These are phyloP conservation scores for Gadopsis marmoratus DNA, from an alignment of 2,797 vertebrate species.

Conservation along the genomic window DNA sequence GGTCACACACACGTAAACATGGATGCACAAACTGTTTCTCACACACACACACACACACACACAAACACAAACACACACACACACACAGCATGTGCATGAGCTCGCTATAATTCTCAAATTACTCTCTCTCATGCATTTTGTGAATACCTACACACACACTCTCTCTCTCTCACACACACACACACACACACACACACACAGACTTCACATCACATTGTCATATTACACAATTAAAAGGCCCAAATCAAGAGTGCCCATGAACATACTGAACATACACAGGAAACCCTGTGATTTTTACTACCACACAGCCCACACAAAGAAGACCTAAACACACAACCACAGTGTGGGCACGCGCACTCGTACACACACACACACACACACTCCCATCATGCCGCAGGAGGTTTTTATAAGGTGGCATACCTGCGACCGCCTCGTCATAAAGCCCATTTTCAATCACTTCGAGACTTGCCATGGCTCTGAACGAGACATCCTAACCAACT, in stretches of 20 bases:
- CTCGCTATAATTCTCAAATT: conserved; percentile 65
- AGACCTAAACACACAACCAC: conserved; percentile 17
- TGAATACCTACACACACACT: conserved; percentile 17
- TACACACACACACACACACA: conserved; percentile 31
- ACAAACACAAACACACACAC: conserved; percentile 26
- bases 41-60: conserved; percentile 14
- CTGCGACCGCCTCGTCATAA: conserved; percentile 38
- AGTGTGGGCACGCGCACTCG: conserved; percentile 26
- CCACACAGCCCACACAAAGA: conserved; percentile 27
- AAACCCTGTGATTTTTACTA: conserved; percentile 25
- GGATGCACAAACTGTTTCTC: conserved; percentile 1
- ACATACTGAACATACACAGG: conserved; percentile 16
- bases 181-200: conserved; percentile 10
- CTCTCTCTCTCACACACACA: neutral
- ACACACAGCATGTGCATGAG: conserved; percentile 35
- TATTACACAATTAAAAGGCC: conserved; percentile 40
- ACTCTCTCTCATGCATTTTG: conserved; percentile 63
- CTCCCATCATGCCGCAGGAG: conserved; percentile 76
- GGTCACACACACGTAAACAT: conserved; percentile 63
- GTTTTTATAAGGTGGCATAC: conserved; percentile 58
- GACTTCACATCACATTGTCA: conserved; percentile 26
- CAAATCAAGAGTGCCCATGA: conserved; percentile 12
- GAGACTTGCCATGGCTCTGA: neutral
- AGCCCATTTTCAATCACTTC: neutral
- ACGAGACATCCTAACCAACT: neutral